A percentile compares a stretch with the other conserved stretches of the same genome.
These are phyloP conservation scores for Zootermopsis nevadensis DNA, from an alignment of 2,888 invertebrate genomes.

Conservation along the genomic window DNA sequence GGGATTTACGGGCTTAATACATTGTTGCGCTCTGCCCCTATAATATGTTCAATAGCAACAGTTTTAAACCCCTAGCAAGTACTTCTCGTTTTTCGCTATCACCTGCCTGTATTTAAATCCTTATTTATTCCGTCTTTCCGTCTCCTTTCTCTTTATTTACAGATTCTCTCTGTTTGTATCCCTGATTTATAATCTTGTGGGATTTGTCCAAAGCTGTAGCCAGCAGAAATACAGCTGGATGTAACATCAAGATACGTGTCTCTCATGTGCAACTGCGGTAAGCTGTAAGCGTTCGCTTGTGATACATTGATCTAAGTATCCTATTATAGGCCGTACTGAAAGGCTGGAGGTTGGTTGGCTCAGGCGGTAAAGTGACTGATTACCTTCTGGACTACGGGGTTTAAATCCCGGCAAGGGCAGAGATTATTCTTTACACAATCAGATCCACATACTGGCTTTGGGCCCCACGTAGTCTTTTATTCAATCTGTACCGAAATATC, in stretches of 20 bases:
- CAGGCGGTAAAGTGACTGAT: too few species aligned
- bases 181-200: slow-evolving; percentile 29
- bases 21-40: neutral
- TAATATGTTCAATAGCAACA: neutral
- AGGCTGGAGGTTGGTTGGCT: too few species aligned
- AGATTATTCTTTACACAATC: too few species aligned
- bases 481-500: too few species aligned
- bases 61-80: neutral
- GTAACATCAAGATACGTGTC: neutral
- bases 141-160: slow-evolving; percentile 25
- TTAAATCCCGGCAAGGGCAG: too few species aligned
- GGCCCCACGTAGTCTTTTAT: too few species aligned
- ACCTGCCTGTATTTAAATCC: slow-evolving; percentile 32
- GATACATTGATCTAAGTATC: too few species aligned
- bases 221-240: neutral
- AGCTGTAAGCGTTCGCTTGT: neutral
- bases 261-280: neutral
- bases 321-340: too few species aligned
- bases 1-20: neutral
- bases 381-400: too few species aligned
- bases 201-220: neutral
- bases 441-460: too few species aligned
- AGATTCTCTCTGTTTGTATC: slow-evolving; percentile 6
- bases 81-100: slow-evolving; percentile 33
- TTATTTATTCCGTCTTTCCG: slow-evolving; percentile 32